Evolutionary conservation across 1,140 invertebrate genomes (phyloP).

Genomic region (Trinorchestia longiramus): DNA sequence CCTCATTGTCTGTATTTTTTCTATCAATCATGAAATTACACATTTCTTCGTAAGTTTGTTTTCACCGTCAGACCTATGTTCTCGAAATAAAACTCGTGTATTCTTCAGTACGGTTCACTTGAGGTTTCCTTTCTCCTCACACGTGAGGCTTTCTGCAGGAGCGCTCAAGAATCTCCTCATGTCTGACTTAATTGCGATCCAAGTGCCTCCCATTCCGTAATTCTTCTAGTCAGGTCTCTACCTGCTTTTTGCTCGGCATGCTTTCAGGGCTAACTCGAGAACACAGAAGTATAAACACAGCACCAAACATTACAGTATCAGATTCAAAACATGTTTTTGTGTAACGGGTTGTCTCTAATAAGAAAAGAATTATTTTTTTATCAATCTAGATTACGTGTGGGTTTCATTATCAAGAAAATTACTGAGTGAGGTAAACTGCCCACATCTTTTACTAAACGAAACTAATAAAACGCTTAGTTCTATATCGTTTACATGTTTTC

Average conservation of each 20-base stretch:
- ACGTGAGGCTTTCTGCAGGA: neutral
- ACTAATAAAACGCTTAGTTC: no score
- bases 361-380: neutral
- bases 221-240: neutral
- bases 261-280: neutral
- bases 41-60: neutral
- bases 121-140: neutral
- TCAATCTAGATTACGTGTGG: no score
- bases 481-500: no score
- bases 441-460: no score
- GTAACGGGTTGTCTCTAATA: neutral
- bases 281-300: neutral
- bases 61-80: neutral
- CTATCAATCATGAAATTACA: neutral
- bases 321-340: neutral
- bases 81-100: neutral
- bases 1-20: neutral
- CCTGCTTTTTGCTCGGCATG: neutral
- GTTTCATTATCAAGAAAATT: no score
- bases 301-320: neutral
- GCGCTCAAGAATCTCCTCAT: neutral
- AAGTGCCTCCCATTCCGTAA: slow-evolving; percentile 34
- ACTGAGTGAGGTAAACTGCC: no score
- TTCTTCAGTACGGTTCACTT: neutral
- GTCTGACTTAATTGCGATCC: neutral